phyloP scores from a whole-genome alignment of 2,888 invertebrate species.

The Mechanitis messenoides region DNA sequence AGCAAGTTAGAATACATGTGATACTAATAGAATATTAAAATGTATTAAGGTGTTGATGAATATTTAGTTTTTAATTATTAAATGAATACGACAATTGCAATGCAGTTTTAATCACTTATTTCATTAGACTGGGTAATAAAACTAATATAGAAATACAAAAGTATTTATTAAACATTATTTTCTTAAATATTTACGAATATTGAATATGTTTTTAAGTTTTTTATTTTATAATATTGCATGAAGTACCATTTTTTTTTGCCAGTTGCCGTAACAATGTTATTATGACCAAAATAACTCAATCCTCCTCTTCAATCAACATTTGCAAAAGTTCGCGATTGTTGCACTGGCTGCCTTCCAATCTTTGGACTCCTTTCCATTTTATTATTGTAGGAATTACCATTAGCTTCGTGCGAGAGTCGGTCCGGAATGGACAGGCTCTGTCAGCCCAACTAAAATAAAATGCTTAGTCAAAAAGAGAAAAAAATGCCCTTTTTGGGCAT shows the following conservation, averaged over 20 bases:
- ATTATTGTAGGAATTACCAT: constrained; percentile 89
- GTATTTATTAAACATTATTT: constrained; percentile 13
- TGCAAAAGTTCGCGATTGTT: constrained; percentile 83
- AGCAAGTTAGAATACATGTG: too few relatives aligned
- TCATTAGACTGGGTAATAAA: too few relatives aligned
- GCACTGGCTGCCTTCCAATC: constrained; percentile 87
- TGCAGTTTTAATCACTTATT: background rate
- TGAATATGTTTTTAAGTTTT: background rate
- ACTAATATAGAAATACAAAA: background rate
- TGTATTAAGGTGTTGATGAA: background rate
- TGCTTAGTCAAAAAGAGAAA: background rate
- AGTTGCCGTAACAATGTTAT: background rate
- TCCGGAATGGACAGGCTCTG: constrained; percentile 86
- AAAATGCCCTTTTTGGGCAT: background rate
- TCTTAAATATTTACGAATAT: constrained; percentile 10
- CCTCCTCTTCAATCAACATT: constrained; percentile 87
- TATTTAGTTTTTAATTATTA: constrained; percentile 2
- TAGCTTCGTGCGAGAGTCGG: constrained; percentile 81
- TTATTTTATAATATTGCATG: background rate
- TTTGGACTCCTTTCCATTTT: constrained; percentile 85
- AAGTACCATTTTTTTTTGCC: background rate
- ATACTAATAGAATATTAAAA: background rate
- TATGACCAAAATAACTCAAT: constrained; percentile 37
- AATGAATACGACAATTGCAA: background rate
- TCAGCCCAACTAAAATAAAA: constrained; percentile 87